phyloP scores from a whole-genome alignment of 1,140 invertebrate species.

The Drosophila nannoptera region DNA sequence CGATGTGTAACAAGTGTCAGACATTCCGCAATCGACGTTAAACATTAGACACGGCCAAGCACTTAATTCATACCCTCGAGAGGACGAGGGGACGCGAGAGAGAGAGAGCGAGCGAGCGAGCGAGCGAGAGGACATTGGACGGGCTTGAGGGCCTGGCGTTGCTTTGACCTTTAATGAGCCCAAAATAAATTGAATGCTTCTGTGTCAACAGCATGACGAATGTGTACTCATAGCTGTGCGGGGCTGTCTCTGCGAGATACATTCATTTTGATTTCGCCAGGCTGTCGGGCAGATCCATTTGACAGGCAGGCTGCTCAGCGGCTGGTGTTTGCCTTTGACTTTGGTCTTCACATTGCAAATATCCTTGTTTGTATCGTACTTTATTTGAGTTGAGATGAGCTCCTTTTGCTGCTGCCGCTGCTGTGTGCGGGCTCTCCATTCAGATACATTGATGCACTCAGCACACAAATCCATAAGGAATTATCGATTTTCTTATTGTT shows the following conservation, averaged over 20 bases:
- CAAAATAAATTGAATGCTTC: conserved; percentile 71
- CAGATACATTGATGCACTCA: conserved; percentile 67
- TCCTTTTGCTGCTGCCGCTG: conserved; percentile 11
- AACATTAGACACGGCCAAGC: conserved; percentile 74
- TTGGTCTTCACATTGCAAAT: conserved; percentile 45
- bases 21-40: conserved; percentile 49
- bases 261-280: conserved; percentile 42
- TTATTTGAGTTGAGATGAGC: conserved; percentile 64
- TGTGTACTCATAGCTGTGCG: conserved; percentile 6
- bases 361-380: conserved; percentile 54
- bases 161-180: conserved; percentile 61
- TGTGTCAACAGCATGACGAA: conserved; percentile 67
- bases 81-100: too few species aligned
- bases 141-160: conserved; percentile 24
- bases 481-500: conserved; percentile 64
- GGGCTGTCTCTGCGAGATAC: conserved; percentile 42
- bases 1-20: conserved; percentile 67
- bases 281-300: conserved; percentile 29
- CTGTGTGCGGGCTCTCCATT: conserved; percentile 50
- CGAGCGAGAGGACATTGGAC: conserved; percentile 14
- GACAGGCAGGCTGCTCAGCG: not conserved
- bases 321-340: conserved; percentile 53
- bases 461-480: conserved; percentile 46
- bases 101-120: too few species aligned
- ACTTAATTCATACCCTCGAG: conserved; percentile 64